phyloP scores from a whole-genome alignment of 2,113 vertebrate genomes.

The Vanacampus margaritifer region DNA sequence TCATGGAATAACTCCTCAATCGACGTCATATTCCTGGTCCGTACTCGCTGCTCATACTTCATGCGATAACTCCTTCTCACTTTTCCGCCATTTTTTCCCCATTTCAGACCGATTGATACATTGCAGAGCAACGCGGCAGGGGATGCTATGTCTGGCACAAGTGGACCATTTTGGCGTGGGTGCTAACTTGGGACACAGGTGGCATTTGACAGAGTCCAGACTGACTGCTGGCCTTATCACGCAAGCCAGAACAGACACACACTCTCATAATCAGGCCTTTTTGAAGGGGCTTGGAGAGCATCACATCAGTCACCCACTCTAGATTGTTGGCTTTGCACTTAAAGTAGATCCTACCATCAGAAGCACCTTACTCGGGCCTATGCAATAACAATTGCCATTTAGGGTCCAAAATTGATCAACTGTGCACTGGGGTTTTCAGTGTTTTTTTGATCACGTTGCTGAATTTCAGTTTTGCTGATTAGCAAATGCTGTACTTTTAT shows the following conservation, averaged over 20 bases:
- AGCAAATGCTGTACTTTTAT: background rate
- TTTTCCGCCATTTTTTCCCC: conserved; percentile 7
- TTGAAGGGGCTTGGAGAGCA: background rate
- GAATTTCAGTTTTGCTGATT: conserved; percentile 13
- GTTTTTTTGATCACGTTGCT: too few relatives aligned
- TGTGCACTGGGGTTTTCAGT: too few relatives aligned
- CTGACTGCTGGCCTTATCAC: conserved; percentile 53
- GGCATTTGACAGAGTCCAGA: conserved; percentile 63
- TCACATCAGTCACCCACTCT: background rate
- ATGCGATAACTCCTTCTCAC: conserved; percentile 10
- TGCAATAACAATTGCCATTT: too few relatives aligned
- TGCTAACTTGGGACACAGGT: conserved; percentile 51
- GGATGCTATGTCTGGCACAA: conserved; percentile 43
- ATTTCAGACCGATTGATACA: conserved; percentile 26
- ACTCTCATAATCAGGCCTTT: background rate
- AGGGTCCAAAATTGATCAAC: too few relatives aligned
- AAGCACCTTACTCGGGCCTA: too few relatives aligned
- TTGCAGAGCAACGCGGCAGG: conserved; percentile 25
- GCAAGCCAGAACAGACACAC: conserved; percentile 13
- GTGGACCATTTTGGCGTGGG: conserved; percentile 46
- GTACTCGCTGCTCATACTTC: conserved; percentile 1
- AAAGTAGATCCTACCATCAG: background rate
- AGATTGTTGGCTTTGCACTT: background rate
- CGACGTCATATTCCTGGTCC: background rate
- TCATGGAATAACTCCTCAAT: background rate